Evolutionary conservation across 2,888 invertebrate genomes (phyloP).

Genomic region (Amphipyra berbera): DNA sequence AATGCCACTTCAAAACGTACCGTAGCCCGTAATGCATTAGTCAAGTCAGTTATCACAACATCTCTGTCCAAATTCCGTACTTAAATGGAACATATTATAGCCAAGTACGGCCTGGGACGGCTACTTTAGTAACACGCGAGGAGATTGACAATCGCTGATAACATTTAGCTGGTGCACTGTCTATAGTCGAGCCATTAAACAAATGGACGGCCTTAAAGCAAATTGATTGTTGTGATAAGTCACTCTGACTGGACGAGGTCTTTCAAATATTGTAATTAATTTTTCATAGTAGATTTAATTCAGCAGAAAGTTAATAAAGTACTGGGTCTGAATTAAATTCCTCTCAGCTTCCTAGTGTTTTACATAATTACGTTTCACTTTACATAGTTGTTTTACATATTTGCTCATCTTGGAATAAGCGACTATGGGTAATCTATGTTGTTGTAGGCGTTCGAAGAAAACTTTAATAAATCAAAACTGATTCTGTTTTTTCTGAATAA

Average conservation of each 20-base stretch:
- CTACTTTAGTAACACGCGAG: conserved; percentile 74
- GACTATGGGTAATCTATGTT: no score
- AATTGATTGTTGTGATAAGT: conserved; percentile 87
- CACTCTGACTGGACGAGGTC: conserved; percentile 69
- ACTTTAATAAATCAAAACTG: no score
- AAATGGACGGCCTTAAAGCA: conserved; percentile 83
- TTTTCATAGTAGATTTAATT: conserved; percentile 7
- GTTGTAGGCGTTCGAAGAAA: no score
- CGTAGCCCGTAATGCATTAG: conserved; percentile 69
- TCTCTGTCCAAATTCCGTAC: conserved; percentile 71
- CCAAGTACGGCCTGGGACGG: conserved; percentile 58
- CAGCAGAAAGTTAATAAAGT: no score
- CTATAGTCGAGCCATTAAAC: conserved; percentile 83
- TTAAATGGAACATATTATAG: conserved; percentile 62
- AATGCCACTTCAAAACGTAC: conserved; percentile 49
- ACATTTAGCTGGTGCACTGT: conserved; percentile 82
- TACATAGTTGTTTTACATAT: no score
- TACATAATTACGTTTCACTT: no score
- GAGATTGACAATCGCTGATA: conserved; percentile 87
- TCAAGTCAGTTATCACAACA: conserved; percentile 67
- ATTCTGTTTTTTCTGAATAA: no score
- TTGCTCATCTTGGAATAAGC: no score
- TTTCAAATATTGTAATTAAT: conserved; percentile 32
- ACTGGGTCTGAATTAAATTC: no score
- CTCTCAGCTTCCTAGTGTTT: no score